Conservation (phyloP, 2,888 invertebrate species). For the Mantis religiosa region DNA sequence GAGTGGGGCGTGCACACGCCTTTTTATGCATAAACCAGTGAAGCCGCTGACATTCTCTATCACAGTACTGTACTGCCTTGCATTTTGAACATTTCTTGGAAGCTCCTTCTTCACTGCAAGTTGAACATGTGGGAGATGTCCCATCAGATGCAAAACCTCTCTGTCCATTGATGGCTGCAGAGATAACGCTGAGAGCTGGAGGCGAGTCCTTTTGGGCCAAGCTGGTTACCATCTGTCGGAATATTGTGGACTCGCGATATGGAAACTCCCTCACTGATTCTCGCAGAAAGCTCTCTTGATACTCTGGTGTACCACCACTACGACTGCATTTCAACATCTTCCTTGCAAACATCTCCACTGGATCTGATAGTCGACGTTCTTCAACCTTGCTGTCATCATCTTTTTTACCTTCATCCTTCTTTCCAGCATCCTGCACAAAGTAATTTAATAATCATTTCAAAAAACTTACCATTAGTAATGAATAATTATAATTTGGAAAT, state of each 20-base stretch:
- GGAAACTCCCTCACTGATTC: conserved; percentile 88
- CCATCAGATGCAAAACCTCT: conserved; percentile 63
- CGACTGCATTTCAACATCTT: conserved; percentile 72
- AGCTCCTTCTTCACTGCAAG: conserved; percentile 85
- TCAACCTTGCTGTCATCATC: conserved; percentile 32
- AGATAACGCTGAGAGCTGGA: conserved; percentile 66
- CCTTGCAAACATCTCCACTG: conserved; percentile 69
- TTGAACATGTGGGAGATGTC: conserved; percentile 66
- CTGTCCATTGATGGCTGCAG: conserved; percentile 83
- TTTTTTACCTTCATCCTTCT: conserved; percentile 37
- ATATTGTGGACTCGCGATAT: conserved; percentile 82
- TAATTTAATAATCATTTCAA: background rate
- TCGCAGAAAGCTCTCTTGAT: conserved; percentile 67
- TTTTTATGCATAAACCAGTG: conserved; percentile 92
- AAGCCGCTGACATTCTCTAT: conserved; percentile 87
- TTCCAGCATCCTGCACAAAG: background rate
- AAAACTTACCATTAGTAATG: too few species aligned
- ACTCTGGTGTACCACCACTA: conserved; percentile 53
- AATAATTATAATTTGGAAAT: too few species aligned
- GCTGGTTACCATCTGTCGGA: conserved; percentile 78
- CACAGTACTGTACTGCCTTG: conserved; percentile 90
- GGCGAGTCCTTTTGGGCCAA: conserved; percentile 71
- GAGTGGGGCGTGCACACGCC: conserved; percentile 63
- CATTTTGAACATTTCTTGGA: conserved; percentile 93
- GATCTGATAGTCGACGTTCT: conserved; percentile 60